These are phyloP conservation scores for Struthidea cinerea DNA, from an alignment of 2,113 vertebrate genomes.

Conservation along the genomic window DNA sequence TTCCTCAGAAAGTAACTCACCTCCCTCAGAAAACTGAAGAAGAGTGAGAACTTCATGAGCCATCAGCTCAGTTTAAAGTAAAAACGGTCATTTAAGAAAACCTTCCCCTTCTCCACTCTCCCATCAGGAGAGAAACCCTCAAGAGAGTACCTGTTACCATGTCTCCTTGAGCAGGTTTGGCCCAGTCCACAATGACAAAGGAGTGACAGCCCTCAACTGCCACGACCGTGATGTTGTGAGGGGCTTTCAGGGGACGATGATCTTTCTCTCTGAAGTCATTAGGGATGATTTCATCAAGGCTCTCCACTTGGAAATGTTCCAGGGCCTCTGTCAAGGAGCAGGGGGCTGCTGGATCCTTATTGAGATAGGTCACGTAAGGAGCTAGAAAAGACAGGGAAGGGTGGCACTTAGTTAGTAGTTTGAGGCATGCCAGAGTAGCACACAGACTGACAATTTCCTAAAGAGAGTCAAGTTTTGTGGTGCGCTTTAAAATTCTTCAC, in stretches of 20 bases:
- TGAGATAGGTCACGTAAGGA: conserved; percentile 94
- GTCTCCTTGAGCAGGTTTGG: conserved; percentile 82
- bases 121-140: background rate
- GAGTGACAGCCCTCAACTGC: conserved; percentile 98
- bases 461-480: background rate
- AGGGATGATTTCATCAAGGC: conserved; percentile 84
- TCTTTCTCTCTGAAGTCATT: conserved; percentile 71
- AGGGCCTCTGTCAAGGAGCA: conserved; percentile 96
- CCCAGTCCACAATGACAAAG: conserved; percentile 97
- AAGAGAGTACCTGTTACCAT: conserved; percentile 86
- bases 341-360: conserved; percentile 86
- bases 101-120: background rate
- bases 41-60: background rate
- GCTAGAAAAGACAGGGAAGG: conserved; percentile 71
- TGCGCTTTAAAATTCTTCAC: background rate
- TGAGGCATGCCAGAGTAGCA: background rate
- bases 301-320: conserved; percentile 94
- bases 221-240: conserved; percentile 91
- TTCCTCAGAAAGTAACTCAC: background rate
- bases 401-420: background rate
- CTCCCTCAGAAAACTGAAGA: background rate
- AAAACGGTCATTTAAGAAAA: background rate
- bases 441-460: background rate
- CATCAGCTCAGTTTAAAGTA: background rate
- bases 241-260: conserved; percentile 78